Evolutionary conservation across 1,140 invertebrate species (phyloP).

Genomic region (Diabrotica undecimpunctata): DNA sequence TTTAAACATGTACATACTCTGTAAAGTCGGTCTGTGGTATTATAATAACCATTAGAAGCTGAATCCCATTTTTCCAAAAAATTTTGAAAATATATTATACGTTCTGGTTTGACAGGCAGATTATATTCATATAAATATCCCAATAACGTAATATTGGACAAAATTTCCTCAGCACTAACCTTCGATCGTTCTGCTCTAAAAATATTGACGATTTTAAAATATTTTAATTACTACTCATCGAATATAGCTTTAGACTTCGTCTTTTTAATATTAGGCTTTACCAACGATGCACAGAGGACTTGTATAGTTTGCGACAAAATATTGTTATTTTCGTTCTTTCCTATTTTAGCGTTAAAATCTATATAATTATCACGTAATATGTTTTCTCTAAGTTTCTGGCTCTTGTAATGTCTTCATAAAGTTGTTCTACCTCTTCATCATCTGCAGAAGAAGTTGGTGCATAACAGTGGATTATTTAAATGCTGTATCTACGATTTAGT

Average conservation of each 20-base stretch:
- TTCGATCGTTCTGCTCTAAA: conserved; percentile 14
- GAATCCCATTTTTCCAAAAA: conserved; percentile 21
- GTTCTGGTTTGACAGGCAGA: conserved; percentile 6
- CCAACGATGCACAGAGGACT: too few relatives aligned
- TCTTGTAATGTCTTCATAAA: too few relatives aligned
- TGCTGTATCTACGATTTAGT: too few relatives aligned
- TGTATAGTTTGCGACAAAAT: too few relatives aligned
- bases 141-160: conserved; percentile 21
- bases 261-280: too few relatives aligned
- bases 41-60: conserved; percentile 7
- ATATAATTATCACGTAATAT: too few relatives aligned
- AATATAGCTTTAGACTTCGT: conserved; percentile 2
- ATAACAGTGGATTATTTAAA: too few relatives aligned
- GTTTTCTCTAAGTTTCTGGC: too few relatives aligned
- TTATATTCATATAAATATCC: conserved; percentile 25
- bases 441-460: too few relatives aligned
- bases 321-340: too few relatives aligned
- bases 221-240: not conserved
- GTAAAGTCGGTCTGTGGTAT: not conserved
- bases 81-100: conserved; percentile 20
- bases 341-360: too few relatives aligned
- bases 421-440: too few relatives aligned
- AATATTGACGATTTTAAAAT: not conserved
- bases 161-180: conserved; percentile 6
- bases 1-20: conserved; percentile 3